Evolutionary conservation across 2,888 invertebrate genomes (phyloP).

Genomic region (Campoplex nolae): DNA sequence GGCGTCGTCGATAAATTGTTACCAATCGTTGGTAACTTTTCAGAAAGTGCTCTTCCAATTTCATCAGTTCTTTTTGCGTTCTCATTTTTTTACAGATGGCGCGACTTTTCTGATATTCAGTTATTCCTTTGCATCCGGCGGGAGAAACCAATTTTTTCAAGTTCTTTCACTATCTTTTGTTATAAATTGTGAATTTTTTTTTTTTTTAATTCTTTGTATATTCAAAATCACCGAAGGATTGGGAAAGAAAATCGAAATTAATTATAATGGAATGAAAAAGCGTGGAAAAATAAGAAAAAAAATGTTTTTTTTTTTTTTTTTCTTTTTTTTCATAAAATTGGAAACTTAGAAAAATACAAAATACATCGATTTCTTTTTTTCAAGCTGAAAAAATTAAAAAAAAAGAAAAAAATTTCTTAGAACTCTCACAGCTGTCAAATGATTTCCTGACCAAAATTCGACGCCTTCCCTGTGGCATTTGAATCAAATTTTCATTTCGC

Average conservation of each 20-base stretch:
- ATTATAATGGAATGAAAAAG: not conserved
- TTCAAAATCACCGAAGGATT: not conserved
- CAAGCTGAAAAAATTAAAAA: not conserved
- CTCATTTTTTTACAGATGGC: not conserved
- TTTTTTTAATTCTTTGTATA: not conserved
- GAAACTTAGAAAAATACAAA: not conserved
- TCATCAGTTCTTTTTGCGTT: not conserved
- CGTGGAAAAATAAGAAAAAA: not conserved
- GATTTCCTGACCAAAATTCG: not conserved
- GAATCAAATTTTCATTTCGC: not conserved
- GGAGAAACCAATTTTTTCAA: not conserved
- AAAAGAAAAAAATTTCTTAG: not conserved
- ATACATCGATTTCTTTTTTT: not conserved
- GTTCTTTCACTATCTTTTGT: not conserved
- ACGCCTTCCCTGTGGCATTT: not conserved
- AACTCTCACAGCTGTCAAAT: not conserved
- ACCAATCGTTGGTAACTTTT: not conserved
- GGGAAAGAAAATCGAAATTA: not conserved
- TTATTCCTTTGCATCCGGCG: not conserved
- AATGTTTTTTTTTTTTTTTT: too few species aligned
- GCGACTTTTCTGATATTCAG: not conserved
- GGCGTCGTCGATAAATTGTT: constrained; percentile 1
- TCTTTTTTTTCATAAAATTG: not conserved
- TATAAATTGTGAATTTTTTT: not conserved
- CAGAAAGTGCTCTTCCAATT: not conserved